Percentiles rank a stretch among this genome's conserved stretches.
Conservation (phyloP, 2,888 invertebrate species). For the Diaprepes abbreviatus region DNA sequence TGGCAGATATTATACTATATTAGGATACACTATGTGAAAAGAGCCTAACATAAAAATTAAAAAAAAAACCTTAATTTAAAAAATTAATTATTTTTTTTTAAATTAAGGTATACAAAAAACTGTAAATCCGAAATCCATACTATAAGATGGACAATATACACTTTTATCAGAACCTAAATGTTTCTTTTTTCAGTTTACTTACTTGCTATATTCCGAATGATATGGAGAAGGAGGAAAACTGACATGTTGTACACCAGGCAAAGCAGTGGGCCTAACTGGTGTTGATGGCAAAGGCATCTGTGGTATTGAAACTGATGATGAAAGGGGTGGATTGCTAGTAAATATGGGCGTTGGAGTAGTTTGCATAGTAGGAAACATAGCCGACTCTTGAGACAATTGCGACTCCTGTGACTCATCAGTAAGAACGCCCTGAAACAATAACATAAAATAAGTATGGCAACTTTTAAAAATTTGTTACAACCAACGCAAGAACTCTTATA, state of each 20-base stretch:
- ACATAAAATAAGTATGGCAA: no score
- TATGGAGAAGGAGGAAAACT: constrained; percentile 85
- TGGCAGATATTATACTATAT: no score
- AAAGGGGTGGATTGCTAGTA: constrained; percentile 3
- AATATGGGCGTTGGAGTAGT: constrained; percentile 20
- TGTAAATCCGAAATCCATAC: no score
- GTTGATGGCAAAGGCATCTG: constrained; percentile 53
- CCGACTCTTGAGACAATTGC: constrained; percentile 73
- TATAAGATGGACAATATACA: no score
- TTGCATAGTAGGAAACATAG: constrained; percentile 66
- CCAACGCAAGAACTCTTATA: no score
- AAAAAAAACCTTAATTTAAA: no score
- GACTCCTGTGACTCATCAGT: constrained; percentile 88
- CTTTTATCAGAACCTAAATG: no score
- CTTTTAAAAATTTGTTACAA: no score
- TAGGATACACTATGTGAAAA: no score
- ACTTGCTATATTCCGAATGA: constrained; percentile 87
- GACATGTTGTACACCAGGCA: constrained; percentile 71
- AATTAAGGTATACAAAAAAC: no score
- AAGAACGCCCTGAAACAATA: constrained; percentile 78
- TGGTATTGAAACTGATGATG: constrained; percentile 26
- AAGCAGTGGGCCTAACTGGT: constrained; percentile 67
- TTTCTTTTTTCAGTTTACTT: constrained; percentile 65
- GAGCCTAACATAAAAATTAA: no score
- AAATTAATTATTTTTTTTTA: no score